Evolutionary conservation across 2,113 vertebrate species (phyloP), one percentile per base, ranked within the genome.

Genomic region (Pogonocichla stellata): DNA sequence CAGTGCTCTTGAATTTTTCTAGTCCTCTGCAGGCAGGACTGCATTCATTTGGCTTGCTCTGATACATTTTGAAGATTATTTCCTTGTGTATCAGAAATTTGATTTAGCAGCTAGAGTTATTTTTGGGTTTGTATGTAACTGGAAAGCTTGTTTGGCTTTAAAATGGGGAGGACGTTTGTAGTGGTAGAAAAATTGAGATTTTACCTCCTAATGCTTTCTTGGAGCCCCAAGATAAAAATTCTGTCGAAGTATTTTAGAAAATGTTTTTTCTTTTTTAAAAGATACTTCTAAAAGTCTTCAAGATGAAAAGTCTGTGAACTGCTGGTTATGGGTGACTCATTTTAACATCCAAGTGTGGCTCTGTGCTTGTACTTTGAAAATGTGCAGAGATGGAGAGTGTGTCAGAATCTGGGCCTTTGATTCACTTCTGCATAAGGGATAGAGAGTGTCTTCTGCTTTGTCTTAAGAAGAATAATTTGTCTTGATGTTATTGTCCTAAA

Each of bases 221-320:
- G 2, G 28, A 64, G 10, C 82, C n/a, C 9, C 19, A 57, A 58
- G 54, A 83, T 73, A 92, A 90, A 89, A 92, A 72, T 84, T 78
- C 57, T 56, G 19, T 66, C 53, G 5, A 62, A 80, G 62, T 70
- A 70, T 83, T 92, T 90, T 58, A 66, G 38, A 77, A 91, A 92
- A 61, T 64, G 28, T 23, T 77, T 62, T 43, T 40, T 14, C 42
- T 61, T 67, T 64, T 62, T 81, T 79, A n/a, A 8, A 70, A 95
- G 60, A 65, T 82, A 28, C 8, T 87, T 86, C 23, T 87, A 45
- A 92, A 92, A 93, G 58, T 6, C 62, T 93, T 86, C 60, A 73
- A 70, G 89, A 77, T 95, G 66, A 95, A 92, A 95, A 80, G 57
- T 66, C 54, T 78, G 67, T 10, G 12, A 92, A 65, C 47, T 88